These are phyloP conservation scores for Trichopoda pennipes DNA, from an alignment of 2,888 invertebrate species.

Conservation along the genomic window DNA sequence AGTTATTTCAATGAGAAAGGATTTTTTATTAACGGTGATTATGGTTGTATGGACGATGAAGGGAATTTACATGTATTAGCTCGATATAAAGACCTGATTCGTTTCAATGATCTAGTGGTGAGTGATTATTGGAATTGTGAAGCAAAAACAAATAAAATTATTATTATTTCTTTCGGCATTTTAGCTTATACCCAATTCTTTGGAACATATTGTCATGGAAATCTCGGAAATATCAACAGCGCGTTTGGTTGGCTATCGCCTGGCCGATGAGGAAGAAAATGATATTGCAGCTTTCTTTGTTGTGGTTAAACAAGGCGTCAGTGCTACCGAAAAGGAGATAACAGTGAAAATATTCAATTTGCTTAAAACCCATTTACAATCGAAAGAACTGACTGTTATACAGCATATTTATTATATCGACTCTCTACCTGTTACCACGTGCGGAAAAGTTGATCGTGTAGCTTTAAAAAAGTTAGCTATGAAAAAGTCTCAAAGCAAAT, in stretches of 20 bases:
- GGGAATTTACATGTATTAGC: conserved; percentile 62
- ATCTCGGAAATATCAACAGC: conserved; percentile 59
- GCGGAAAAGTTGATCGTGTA: conserved; percentile 68
- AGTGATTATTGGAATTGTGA: conserved; percentile 13
- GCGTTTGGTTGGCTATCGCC: conserved; percentile 60
- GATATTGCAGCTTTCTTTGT: conserved; percentile 69
- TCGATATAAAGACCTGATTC: conserved; percentile 68
- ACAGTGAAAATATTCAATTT: conserved; percentile 30
- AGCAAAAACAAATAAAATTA: background rate
- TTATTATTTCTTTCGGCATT: background rate
- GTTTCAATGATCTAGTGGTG: conserved; percentile 54
- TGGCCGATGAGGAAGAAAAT: conserved; percentile 13
- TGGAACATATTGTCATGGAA: conserved; percentile 61
- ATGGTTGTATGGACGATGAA: conserved; percentile 63
- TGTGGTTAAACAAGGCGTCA: conserved; percentile 19
- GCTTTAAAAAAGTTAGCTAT: conserved; percentile 59
- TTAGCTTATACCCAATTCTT: conserved; percentile 65
- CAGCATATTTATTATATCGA: too few relatives aligned
- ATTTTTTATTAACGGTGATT: conserved; percentile 68
- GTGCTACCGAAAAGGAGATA: conserved; percentile 30
- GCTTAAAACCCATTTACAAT: background rate
- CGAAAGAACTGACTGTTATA: too few relatives aligned
- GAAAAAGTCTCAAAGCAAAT: conserved; percentile 2
- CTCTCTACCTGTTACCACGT: conserved; percentile 64
- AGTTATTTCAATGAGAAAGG: conserved; percentile 48